Evolutionary conservation across 1,140 invertebrate species (phyloP), one percentile per base, ranked within the genome.

Genomic region (Marisa cornuarietis): DNA sequence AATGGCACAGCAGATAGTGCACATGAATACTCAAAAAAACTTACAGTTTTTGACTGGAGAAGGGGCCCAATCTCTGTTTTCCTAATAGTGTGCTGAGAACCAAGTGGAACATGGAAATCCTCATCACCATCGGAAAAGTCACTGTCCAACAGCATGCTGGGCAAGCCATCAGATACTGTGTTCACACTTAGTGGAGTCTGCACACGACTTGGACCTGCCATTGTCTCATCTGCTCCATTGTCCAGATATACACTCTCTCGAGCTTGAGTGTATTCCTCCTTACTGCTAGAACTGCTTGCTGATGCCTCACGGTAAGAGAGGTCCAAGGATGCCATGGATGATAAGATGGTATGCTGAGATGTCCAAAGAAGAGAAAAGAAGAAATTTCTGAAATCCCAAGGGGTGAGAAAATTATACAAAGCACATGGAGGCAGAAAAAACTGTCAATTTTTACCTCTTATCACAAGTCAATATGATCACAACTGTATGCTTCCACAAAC

Each of bases 81-180:
- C 14, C 49, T 74, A 6, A 74, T 66, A 18, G 51, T n/a, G 42
- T 68, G 61, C 16, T 51, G 54, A 22, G 63, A 16, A 26, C 63
- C 71, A 20, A 78, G 26, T n/a, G n/a, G 24, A 61, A 81, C 66
- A 73, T 65, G 51, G 16, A 85, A 58, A 61, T 85, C 84, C 24
- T 84, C 84, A 52, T 85, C 84, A 54, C 66, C 81, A 78, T 85
- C 84, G 54, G 84, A 84, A 79, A 80, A 84, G 72, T 85, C 84
- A 81, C 84, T 85, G 52, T 85, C 84, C 24, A 84, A 62, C 26
- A 42, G 63, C 68, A 76, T 75, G 22, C 76, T 52, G 49, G 49
- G 76, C 22, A 58, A 62, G 31, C 51, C 51, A 51, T 71, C n/a
- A 26, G 74, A 65, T 1, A n/a, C 61, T 42, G 74, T 61, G 62